Evolutionary conservation across 1,140 invertebrate genomes (phyloP), one percentile per base, ranked within the genome.

Genomic region (Drosophila pectinifera): DNA sequence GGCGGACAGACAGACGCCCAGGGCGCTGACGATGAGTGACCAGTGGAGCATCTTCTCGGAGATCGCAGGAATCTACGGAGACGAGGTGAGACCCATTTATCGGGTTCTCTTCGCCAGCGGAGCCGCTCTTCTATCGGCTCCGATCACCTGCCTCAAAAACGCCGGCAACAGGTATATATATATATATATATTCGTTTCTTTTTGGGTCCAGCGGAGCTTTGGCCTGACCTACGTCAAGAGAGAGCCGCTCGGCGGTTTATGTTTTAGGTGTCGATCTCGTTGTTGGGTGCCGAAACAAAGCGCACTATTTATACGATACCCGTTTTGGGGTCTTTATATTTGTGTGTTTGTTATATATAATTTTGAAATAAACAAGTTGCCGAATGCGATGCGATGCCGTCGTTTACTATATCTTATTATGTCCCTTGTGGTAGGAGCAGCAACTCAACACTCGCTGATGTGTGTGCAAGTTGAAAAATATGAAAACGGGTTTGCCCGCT

Each of bases 351-450:
- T 78, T 78, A 80, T 77, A 69, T 79, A 74, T 80, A 75, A 76
- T 89, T 89, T 89, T 89, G 84, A 89, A 89, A 89, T 89, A 89
- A 89, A 89, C 84, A 89, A 89, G 84, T 89, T 89, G 83, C 76
- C 85, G 83, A 88, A 79, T 84, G 75, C 75, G 75, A 68, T 81
- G 67, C 81, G 79, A 73, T 51, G 84, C 67, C 62, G 53, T 69
- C 38, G 22, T 65, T 82, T 85, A 81, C 77, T 78, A 80, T 86
- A 88, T 76, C 80, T 72, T 86, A 88, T 83, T 84, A 89, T 83
- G 83, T 84, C 79, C 82, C 82, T 88, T 86, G 65, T 74, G 57
- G 80, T 76, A 64, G 45, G 81, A 67, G 75, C 63, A 36, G 38
- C 57, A 59, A 46, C 63, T 18, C 18, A 26, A 16, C 8, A 43